A percentile compares a stretch with the other conserved stretches of the same genome.
phyloP scores from a whole-genome alignment of 1,140 invertebrate species.

The Battus philenor region DNA sequence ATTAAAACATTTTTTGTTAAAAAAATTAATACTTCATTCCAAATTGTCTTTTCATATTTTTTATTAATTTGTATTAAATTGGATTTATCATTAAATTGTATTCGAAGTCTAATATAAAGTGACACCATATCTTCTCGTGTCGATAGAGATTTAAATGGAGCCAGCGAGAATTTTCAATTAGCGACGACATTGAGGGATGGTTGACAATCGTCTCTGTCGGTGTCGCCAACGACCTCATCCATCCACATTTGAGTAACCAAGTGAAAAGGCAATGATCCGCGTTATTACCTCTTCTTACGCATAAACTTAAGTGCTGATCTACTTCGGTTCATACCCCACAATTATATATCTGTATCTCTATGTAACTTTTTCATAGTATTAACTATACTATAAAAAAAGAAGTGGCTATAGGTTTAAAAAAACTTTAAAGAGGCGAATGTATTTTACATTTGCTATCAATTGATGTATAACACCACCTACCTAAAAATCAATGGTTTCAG shows the following conservation, averaged over 20 bases:
- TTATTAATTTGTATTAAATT: constrained; percentile 37
- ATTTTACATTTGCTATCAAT: too few relatives aligned
- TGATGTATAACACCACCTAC: too few relatives aligned
- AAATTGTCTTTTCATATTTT: too few relatives aligned
- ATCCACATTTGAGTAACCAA: constrained; percentile 74
- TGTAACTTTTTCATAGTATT: too few relatives aligned
- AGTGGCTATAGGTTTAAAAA: too few relatives aligned
- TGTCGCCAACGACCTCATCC: constrained; percentile 56
- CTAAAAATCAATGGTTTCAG: too few relatives aligned
- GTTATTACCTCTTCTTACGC: constrained; percentile 67
- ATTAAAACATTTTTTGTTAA: too few relatives aligned
- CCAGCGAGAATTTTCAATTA: constrained; percentile 71
- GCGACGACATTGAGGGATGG: constrained; percentile 67
- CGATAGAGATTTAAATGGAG: constrained; percentile 68
- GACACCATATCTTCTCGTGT: constrained; percentile 43
- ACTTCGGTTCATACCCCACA: constrained; percentile 20
- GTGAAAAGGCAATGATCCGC: constrained; percentile 71
- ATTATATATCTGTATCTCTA: too few relatives aligned
- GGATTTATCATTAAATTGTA: constrained; percentile 47
- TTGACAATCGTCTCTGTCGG: constrained; percentile 62
- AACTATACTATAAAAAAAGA: too few relatives aligned
- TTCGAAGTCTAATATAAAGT: constrained; percentile 48
- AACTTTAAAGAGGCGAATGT: too few relatives aligned
- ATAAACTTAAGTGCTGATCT: constrained; percentile 52
- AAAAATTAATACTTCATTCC: too few relatives aligned